Conservation (phyloP, 1,140 invertebrate genomes). For the Thaumatotibia leucotreta region DNA sequence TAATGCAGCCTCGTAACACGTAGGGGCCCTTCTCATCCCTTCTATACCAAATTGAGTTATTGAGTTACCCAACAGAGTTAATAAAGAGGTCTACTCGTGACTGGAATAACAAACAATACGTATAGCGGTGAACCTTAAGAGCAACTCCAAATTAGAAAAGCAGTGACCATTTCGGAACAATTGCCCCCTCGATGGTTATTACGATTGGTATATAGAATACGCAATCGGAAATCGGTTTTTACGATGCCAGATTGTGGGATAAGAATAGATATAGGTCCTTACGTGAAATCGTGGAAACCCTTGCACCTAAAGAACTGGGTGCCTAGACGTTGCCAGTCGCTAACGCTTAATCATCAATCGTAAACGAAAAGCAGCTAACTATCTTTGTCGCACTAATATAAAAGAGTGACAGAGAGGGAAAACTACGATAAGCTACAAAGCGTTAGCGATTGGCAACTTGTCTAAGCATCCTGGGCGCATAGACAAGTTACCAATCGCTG, state of each 20-base stretch:
- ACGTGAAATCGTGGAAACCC: no score
- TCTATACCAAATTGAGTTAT: constrained; percentile 61
- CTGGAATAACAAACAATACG: constrained; percentile 33
- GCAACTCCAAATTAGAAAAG: constrained; percentile 4
- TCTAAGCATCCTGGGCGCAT: no score
- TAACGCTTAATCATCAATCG: no score
- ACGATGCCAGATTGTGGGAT: neutral
- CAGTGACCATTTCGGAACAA: constrained; percentile 7
- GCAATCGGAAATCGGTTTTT: neutral
- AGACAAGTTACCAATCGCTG: no score
- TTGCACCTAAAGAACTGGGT: no score
- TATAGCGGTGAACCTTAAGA: constrained; percentile 3
- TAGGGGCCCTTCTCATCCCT: constrained; percentile 52
- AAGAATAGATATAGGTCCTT: no score
- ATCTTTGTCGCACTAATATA: no score
- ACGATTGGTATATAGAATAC: constrained; percentile 9
- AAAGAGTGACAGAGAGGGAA: no score
- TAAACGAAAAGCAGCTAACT: no score
- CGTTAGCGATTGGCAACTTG: no score
- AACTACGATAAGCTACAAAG: no score
- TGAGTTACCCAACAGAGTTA: constrained; percentile 66
- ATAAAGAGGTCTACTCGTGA: constrained; percentile 56
- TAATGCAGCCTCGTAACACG: constrained; percentile 38
- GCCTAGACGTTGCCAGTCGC: no score
- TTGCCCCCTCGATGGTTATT: constrained; percentile 8